Evolutionary conservation across 2,797 vertebrate genomes (phyloP).

Genomic region (Sciurus carolinensis): DNA sequence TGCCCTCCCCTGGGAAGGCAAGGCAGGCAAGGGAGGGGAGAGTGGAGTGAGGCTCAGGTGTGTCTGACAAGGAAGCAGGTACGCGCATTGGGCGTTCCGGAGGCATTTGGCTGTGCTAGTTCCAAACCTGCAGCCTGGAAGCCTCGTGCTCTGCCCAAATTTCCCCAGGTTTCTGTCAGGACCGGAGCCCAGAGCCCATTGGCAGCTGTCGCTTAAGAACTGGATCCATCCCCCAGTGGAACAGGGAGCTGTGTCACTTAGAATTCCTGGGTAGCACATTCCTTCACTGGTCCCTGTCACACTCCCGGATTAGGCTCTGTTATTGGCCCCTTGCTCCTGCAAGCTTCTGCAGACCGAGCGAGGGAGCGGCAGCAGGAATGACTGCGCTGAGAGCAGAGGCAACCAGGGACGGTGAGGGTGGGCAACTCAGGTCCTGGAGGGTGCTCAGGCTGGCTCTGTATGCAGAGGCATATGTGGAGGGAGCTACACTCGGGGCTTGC

Average conservation of each 20-base stretch:
- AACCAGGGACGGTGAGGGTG: conserved; percentile 75
- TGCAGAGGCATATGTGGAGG: conserved; percentile 51
- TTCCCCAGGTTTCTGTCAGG: conserved; percentile 68
- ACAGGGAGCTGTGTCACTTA: conserved; percentile 77
- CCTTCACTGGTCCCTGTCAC: conserved; percentile 82
- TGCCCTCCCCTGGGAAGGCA: conserved; percentile 63
- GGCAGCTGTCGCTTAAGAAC: conserved; percentile 79
- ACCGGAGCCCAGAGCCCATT: conserved; percentile 67
- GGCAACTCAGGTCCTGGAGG: conserved; percentile 33
- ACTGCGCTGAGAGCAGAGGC: conserved; percentile 74
- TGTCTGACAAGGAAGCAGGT: conserved; percentile 75
- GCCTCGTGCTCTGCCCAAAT: conserved; percentile 66
- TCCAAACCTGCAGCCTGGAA: conserved; percentile 67
- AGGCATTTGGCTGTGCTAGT: conserved; percentile 61
- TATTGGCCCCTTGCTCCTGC: conserved; percentile 81
- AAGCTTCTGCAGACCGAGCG: conserved; percentile 82
- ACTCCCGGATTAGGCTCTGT: conserved; percentile 80
- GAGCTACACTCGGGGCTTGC: not conserved
- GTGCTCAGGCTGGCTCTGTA: conserved; percentile 21
- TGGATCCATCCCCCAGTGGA: conserved; percentile 69
- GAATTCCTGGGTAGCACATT: conserved; percentile 83
- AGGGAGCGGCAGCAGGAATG: conserved; percentile 79
- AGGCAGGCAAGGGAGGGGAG: conserved; percentile 38
- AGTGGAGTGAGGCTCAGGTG: conserved; percentile 70
- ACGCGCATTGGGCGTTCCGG: conserved; percentile 20